These are phyloP conservation scores for Choristoneura rosaceana DNA, from an alignment of 2,888 invertebrate species.

Conservation along the genomic window DNA sequence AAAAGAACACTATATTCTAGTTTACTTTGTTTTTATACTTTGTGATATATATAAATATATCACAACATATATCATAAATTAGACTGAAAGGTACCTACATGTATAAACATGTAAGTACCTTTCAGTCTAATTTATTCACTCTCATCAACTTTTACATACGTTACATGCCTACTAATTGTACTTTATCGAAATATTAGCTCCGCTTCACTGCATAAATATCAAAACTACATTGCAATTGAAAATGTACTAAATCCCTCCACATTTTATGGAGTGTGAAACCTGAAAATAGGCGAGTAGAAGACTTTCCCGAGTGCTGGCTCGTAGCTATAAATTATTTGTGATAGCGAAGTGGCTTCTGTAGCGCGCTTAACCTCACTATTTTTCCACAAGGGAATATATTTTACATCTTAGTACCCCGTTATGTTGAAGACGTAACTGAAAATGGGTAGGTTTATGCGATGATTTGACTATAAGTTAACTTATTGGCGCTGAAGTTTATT, in stretches of 20 bases:
- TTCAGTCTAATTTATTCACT: too few relatives aligned
- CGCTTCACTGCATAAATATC: background rate
- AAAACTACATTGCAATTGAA: background rate
- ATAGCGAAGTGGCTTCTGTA: conserved; percentile 40
- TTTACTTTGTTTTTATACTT: too few relatives aligned
- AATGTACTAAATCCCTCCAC: conserved; percentile 2
- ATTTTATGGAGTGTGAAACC: conserved; percentile 37
- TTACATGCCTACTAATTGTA: too few relatives aligned
- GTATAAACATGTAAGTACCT: too few relatives aligned
- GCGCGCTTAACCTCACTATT: conserved; percentile 40
- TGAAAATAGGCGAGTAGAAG: conserved; percentile 28
- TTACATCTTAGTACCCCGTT: conserved; percentile 36
- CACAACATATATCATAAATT: too few relatives aligned
- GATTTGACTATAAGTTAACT: background rate
- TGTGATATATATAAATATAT: too few relatives aligned
- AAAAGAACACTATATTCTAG: too few relatives aligned
- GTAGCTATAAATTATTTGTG: conserved; percentile 43
- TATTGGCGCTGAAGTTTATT: background rate
- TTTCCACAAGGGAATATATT: conserved; percentile 41
- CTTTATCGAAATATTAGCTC: too few relatives aligned
- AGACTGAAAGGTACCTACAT: too few relatives aligned
- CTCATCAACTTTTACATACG: too few relatives aligned
- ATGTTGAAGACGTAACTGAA: conserved; percentile 17
- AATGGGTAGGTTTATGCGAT: conserved; percentile 27
- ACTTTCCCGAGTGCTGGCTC: conserved; percentile 28